Conservation (phyloP, 2,888 invertebrate genomes). For the Oeneis ivallda region DNA sequence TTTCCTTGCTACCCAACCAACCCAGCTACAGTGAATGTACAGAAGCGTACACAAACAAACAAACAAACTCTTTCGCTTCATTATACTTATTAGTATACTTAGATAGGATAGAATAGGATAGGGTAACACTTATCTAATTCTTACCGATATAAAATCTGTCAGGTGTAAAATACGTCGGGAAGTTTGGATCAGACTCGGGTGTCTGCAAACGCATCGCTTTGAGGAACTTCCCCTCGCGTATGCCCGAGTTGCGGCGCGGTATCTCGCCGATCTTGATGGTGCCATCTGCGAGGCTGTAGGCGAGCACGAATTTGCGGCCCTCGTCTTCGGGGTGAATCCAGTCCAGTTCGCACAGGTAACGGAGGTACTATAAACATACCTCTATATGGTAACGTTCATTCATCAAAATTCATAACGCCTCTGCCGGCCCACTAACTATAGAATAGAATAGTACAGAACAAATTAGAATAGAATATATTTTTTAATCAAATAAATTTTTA, state of each 20-base stretch:
- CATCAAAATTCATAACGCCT: no score
- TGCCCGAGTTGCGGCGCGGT: conserved; percentile 87
- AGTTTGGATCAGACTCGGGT: conserved; percentile 85
- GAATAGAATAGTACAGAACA: no score
- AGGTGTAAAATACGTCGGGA: conserved; percentile 89
- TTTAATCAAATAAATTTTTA: no score
- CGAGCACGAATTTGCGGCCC: conserved; percentile 87
- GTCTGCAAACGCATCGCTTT: conserved; percentile 84
- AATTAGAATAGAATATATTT: no score
- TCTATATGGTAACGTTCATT: neutral
- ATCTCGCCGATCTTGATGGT: conserved; percentile 88
- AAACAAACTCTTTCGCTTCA: no score
- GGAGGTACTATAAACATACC: conserved; percentile 75
- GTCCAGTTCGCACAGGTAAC: conserved; percentile 89
- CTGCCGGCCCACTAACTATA: no score
- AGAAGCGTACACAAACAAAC: no score
- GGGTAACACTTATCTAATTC: no score
- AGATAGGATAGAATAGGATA: no score
- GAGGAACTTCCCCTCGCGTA: conserved; percentile 88
- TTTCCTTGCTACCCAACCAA: no score
- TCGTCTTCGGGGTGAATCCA: conserved; percentile 89
- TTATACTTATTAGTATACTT: no score
- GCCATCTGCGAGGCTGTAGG: conserved; percentile 89
- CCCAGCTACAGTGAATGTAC: no score
- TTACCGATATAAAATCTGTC: conserved; percentile 89